Evolutionary conservation across 1,140 invertebrate species (phyloP).

Genomic region (Diachasma alloeum): DNA sequence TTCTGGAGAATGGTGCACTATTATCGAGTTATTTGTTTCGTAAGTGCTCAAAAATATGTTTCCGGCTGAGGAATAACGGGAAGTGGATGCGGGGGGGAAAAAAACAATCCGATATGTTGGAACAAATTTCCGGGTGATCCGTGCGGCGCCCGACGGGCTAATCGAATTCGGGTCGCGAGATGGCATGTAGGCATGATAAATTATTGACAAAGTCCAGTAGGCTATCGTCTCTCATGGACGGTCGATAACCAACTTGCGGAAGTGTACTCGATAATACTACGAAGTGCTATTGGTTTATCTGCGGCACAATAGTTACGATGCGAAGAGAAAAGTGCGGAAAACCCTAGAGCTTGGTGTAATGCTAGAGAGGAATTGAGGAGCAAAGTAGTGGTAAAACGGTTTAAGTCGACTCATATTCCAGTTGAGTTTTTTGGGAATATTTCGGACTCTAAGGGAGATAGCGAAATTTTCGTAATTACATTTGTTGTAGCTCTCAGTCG

Average conservation of each 20-base stretch:
- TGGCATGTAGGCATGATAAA: background rate
- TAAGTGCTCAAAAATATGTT: background rate
- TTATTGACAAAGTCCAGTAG: slow-evolving; percentile 20
- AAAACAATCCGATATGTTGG: background rate
- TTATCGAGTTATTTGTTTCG: background rate
- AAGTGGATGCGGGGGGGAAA: background rate
- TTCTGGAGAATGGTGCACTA: background rate
- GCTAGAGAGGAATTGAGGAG: too few species aligned
- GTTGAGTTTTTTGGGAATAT: too few species aligned
- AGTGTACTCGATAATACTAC: background rate
- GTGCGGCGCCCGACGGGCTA: background rate
- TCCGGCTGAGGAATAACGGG: background rate
- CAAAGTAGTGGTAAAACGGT: too few species aligned
- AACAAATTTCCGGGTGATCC: background rate
- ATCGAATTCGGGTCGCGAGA: slow-evolving; percentile 11
- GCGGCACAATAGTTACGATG: background rate
- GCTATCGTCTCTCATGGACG: background rate
- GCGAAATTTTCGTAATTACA: too few species aligned
- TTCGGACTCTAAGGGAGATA: too few species aligned
- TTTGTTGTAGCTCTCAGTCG: too few species aligned
- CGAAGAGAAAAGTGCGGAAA: too few species aligned
- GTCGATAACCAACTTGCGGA: slow-evolving; percentile 3
- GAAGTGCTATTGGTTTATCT: background rate
- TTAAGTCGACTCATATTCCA: too few species aligned
- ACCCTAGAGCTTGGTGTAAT: too few species aligned